A percentile compares a stretch with the other conserved stretches of the same genome.
phyloP scores from a whole-genome alignment of 2,113 vertebrate genomes.

The Sphaerodactylus townsendi region DNA sequence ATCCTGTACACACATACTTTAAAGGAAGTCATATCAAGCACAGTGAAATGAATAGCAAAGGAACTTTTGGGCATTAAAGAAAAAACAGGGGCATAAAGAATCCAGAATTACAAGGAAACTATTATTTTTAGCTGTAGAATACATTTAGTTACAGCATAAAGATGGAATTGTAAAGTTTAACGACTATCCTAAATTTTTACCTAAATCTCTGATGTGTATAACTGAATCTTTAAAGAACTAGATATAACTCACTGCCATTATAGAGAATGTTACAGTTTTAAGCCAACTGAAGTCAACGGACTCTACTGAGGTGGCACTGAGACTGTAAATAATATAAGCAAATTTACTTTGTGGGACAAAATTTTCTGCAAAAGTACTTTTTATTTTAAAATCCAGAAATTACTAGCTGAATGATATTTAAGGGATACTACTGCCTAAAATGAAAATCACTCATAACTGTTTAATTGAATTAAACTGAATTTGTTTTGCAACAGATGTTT shows the following conservation, averaged over 20 bases:
- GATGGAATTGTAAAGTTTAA: too few species aligned
- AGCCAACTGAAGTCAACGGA: too few species aligned
- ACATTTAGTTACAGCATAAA: too few species aligned
- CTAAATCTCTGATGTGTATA: too few species aligned
- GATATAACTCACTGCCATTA: too few species aligned
- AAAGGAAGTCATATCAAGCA: neutral
- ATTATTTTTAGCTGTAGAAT: too few species aligned
- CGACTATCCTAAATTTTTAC: too few species aligned
- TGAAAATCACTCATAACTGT: neutral
- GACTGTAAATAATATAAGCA: neutral
- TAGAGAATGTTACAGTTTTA: too few species aligned
- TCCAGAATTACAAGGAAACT: neutral
- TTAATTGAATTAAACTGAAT: neutral
- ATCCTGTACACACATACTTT: neutral
- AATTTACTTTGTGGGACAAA: neutral
- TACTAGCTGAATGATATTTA: neutral
- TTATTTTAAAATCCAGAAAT: neutral
- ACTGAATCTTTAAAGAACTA: too few species aligned
- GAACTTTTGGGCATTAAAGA: neutral
- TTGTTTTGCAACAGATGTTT: conserved; percentile 44
- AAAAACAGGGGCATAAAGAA: neutral
- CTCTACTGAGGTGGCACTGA: too few species aligned
- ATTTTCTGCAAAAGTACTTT: neutral
- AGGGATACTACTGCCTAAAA: neutral
- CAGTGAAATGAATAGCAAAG: neutral